Evolutionary conservation across 1,140 invertebrate species (phyloP).

Genomic region (Hyphantria cunea): DNA sequence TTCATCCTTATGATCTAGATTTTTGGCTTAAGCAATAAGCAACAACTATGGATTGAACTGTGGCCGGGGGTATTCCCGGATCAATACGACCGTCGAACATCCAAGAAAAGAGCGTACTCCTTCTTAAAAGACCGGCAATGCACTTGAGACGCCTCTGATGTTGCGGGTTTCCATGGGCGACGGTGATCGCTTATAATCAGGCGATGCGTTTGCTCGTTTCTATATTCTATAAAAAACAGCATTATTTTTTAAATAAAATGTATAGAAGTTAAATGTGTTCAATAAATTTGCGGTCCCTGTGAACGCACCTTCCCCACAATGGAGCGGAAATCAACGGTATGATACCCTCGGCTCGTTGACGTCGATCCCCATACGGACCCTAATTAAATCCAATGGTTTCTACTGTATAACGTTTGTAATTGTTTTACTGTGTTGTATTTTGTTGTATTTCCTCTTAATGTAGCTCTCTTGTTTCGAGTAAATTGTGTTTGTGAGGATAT

Average conservation of each 20-base stretch:
- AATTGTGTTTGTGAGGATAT: slow-evolving; percentile 6
- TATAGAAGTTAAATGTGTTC: background rate
- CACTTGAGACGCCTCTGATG: no score
- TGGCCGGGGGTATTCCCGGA: no score
- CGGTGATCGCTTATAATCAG: no score
- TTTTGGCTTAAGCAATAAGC: no score
- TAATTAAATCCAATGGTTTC: slow-evolving; percentile 44
- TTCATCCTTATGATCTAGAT: no score
- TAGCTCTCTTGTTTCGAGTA: slow-evolving; percentile 19
- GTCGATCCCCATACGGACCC: slow-evolving; percentile 31
- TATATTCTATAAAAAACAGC: no score
- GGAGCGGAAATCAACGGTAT: slow-evolving; percentile 16
- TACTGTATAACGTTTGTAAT: slow-evolving; percentile 14
- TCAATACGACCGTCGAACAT: no score
- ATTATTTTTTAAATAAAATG: background rate
- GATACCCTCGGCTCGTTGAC: slow-evolving; percentile 7
- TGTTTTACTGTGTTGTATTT: slow-evolving; percentile 19
- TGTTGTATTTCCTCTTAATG: slow-evolving; percentile 1
- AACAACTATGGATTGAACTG: no score
- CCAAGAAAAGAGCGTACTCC: no score
- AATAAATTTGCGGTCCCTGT: background rate
- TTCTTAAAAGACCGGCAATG: no score
- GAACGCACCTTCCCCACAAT: background rate
- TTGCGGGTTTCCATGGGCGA: no score
- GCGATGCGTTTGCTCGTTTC: no score